A percentile compares a stretch with the other conserved stretches of the same genome.
Conservation (phyloP, 1,140 invertebrate species). For the Diabrotica undecimpunctata region DNA sequence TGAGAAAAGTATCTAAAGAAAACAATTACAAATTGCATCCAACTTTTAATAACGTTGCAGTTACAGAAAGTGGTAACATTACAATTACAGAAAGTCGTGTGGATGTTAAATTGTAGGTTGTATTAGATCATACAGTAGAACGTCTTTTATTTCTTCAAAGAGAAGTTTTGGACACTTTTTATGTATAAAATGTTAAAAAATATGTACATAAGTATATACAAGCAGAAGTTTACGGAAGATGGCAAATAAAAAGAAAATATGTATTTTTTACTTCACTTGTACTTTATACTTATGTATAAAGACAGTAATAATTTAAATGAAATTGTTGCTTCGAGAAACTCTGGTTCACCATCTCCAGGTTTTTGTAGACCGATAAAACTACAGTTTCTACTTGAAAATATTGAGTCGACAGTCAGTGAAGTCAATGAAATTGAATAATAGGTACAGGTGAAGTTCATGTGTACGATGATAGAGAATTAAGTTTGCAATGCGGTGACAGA, state of each 20-base stretch:
- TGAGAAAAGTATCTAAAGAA: no score
- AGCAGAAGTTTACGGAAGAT: conserved; percentile 14
- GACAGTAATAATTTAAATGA: neutral
- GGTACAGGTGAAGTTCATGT: neutral
- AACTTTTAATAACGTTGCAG: neutral
- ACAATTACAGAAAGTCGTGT: conserved; percentile 17
- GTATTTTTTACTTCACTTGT: conserved; percentile 20
- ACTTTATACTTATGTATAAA: conserved; percentile 6
- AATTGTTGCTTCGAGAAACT: conserved; percentile 20
- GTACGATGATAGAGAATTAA: conserved; percentile 21
- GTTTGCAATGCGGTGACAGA: conserved; percentile 10
- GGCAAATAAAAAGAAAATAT: neutral
- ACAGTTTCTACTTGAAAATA: conserved; percentile 21
- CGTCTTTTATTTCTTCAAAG: conserved; percentile 9
- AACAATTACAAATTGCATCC: neutral
- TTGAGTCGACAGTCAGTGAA: conserved; percentile 8
- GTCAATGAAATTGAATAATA: neutral
- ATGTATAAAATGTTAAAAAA: conserved; percentile 13
- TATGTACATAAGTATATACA: conserved; percentile 21
- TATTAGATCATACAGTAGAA: conserved; percentile 27
- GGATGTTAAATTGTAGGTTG: conserved; percentile 26
- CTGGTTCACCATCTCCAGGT: conserved; percentile 16
- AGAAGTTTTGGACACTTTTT: conserved; percentile 7
- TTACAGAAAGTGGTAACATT: neutral
- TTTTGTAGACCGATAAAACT: conserved; percentile 25